Percentiles rank a stretch among this genome's conserved stretches.
Evolutionary conservation across 2,888 invertebrate genomes (phyloP).

Genomic region (Orchestes rusci): DNA sequence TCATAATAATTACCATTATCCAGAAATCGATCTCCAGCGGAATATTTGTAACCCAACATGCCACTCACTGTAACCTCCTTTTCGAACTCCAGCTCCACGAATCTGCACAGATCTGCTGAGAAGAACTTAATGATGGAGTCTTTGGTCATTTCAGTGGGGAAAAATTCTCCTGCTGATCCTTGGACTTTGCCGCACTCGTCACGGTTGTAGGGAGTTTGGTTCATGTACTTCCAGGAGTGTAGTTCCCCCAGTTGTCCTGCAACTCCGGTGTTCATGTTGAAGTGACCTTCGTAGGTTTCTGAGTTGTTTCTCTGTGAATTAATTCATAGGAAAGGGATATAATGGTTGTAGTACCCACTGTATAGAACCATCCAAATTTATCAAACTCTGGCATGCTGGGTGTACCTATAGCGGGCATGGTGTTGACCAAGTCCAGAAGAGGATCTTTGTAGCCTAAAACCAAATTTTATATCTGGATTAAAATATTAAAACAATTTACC

Average conservation of each 20-base stretch:
- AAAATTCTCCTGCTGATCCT: conserved; percentile 77
- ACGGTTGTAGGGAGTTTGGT: conserved; percentile 47
- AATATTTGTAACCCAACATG: conserved; percentile 59
- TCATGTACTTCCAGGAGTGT: conserved; percentile 63
- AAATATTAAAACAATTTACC: conserved; percentile 36
- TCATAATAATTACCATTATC: conserved; percentile 58
- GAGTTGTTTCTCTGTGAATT: conserved; percentile 66
- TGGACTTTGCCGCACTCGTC: conserved; percentile 54
- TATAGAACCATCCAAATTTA: conserved; percentile 81
- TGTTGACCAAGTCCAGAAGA: conserved; percentile 58
- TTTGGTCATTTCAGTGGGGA: conserved; percentile 53
- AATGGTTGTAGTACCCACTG: too few relatives aligned
- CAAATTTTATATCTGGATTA: not conserved
- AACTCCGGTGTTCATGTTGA: conserved; percentile 67
- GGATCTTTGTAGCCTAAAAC: conserved; percentile 60
- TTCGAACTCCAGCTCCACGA: conserved; percentile 55
- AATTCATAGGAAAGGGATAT: too few relatives aligned
- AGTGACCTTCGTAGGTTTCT: conserved; percentile 62
- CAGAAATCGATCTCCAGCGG: conserved; percentile 56
- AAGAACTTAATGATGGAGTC: conserved; percentile 52
- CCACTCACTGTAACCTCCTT: conserved; percentile 52
- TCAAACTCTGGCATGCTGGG: conserved; percentile 43
- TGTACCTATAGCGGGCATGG: conserved; percentile 42
- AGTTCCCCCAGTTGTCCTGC: conserved; percentile 62
- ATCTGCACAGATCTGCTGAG: conserved; percentile 70